Conservation (phyloP, 2,113 vertebrate species). For the Ceuthmochares aereus region DNA sequence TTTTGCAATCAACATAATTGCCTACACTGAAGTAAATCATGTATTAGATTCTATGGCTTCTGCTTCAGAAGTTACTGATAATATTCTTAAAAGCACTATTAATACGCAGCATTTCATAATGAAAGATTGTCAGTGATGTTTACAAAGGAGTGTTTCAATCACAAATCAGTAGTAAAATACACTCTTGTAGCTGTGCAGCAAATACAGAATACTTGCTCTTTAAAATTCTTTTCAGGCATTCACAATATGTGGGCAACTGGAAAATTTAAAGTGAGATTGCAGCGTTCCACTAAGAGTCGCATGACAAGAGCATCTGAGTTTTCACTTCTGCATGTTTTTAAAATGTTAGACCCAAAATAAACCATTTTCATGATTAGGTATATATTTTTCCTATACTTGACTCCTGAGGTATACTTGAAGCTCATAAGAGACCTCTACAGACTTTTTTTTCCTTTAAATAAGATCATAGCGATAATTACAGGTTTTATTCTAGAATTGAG, state of each 20-base stretch:
- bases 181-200: neutral
- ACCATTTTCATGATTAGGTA: neutral
- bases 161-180: neutral
- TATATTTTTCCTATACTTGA: neutral
- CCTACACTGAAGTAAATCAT: slow-evolving; percentile 26
- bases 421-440: neutral
- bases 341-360: neutral
- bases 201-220: neutral
- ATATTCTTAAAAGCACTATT: slow-evolving; percentile 2
- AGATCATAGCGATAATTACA: neutral
- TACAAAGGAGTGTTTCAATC: neutral
- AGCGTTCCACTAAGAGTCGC: neutral
- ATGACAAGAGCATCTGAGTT: neutral
- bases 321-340: neutral
- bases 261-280: neutral
- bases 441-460: neutral
- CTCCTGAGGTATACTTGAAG: neutral
- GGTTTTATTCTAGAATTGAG: neutral
- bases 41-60: neutral
- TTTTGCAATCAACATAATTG: slow-evolving; percentile 62
- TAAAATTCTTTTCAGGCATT: neutral
- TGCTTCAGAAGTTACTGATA: slow-evolving; percentile 9
- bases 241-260: neutral
- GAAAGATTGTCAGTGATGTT: neutral
- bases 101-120: neutral